Base-by-base conservation (phyloP, 2,113 vertebrate genomes). In the Triplophysa dalaica region DNA sequence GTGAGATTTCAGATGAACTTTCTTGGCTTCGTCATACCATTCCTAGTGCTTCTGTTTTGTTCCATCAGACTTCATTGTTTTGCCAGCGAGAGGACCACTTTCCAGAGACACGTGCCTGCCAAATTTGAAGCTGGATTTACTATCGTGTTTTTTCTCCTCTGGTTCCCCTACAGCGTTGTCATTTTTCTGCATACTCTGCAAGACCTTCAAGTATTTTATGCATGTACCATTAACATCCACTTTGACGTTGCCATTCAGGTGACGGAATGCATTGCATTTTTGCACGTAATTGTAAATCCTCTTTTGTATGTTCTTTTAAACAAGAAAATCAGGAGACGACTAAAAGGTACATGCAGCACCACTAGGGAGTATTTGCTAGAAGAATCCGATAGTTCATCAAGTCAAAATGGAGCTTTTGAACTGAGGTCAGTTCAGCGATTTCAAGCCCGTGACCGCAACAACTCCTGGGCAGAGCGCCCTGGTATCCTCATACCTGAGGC, bases 121-220 rank as follows among this genome's bases (percentile, higher is more conserved):
- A 84, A 77, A 80, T 79, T 87, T 0, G 87, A 90, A 0, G 3
- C 84, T 0, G 3, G 84, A 2, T 84, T 93, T 61, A 90, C 93
- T 45, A 64, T 84, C 0, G 82, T 88, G 50, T 94, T 94, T 85
- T 93, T 94, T 19, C 10, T 89, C 74, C 83, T 94, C 14, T 95
- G 94, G 94, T 92, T 81, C 54, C 93, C 94, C 0, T 95, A 94
- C 84, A 93, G 90, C 0, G 0, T 93, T 2, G 87, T 87, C 8
- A 76, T 94, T 68, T 85, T 93, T 17, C 80, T 95, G 70, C 90
- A 91, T 82, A 88, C 90, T 0, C 73, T 94, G 66, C 89, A 92
- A 62, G 91, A 93, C 2, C 79, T 89, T 0, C 89, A 89, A 0
- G 14, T 92, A 68, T 90, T 93, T 1, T 75, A 80, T 16, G 79